These are phyloP conservation scores for Pachydiplax longipennis DNA, from an alignment of 2,888 invertebrate genomes.

Conservation along the genomic window DNA sequence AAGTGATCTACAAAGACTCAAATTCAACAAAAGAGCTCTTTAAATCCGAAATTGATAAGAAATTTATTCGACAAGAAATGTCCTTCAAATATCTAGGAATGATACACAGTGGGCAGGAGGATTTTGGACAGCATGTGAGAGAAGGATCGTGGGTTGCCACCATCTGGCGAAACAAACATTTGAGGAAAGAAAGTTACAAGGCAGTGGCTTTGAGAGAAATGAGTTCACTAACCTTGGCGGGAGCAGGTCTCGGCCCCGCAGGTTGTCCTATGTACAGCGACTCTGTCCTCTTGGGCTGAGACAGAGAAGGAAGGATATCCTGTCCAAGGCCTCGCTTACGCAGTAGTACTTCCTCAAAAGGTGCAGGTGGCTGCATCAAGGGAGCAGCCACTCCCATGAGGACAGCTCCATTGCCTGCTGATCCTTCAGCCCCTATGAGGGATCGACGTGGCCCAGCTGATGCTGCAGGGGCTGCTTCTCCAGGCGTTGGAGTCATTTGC, in stretches of 20 bases:
- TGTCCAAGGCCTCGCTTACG: slow-evolving; percentile 83
- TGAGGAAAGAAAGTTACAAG: too few species aligned
- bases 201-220: too few species aligned
- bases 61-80: too few species aligned
- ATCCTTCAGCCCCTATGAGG: slow-evolving; percentile 63
- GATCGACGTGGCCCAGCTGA: slow-evolving; percentile 70
- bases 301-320: slow-evolving; percentile 83
- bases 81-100: too few species aligned
- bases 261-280: slow-evolving; percentile 79
- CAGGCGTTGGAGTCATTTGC: slow-evolving; percentile 64
- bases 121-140: too few species aligned
- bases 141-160: too few species aligned
- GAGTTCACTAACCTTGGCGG: slow-evolving; percentile 42
- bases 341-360: slow-evolving; percentile 84
- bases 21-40: too few species aligned
- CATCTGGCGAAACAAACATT: too few species aligned
- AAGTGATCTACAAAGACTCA: too few species aligned
- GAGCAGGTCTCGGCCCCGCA: slow-evolving; percentile 52
- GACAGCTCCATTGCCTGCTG: slow-evolving; percentile 56
- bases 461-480: slow-evolving; percentile 60
- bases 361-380: slow-evolving; percentile 62
- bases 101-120: too few species aligned
- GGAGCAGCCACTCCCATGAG: slow-evolving; percentile 18
- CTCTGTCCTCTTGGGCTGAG: slow-evolving; percentile 90
- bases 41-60: too few species aligned